Conservation (phyloP, 2,797 vertebrate species). For the Sphaeramia orbicularis region DNA sequence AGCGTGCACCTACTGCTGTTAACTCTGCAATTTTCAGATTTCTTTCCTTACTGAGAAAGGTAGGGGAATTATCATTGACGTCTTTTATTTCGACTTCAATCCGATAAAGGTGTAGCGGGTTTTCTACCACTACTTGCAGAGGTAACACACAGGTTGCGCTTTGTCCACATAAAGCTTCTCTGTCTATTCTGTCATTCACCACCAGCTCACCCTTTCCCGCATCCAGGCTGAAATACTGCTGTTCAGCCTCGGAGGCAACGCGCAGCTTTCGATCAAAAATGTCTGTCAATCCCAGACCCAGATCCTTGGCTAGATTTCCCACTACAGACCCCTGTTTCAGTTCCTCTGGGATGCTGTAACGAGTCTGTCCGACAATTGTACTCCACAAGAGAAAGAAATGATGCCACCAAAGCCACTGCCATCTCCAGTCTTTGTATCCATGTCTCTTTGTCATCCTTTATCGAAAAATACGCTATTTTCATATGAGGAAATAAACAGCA, state of each 20-base stretch:
- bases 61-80: slow-evolving; percentile 87
- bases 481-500: background rate
- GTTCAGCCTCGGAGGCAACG: slow-evolving; percentile 84
- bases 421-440: slow-evolving; percentile 61
- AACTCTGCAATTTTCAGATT: slow-evolving; percentile 75
- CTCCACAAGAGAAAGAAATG: slow-evolving; percentile 72
- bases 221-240: slow-evolving; percentile 87
- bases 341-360: slow-evolving; percentile 89
- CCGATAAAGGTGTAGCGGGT: slow-evolving; percentile 83
- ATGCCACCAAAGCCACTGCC: slow-evolving; percentile 64
- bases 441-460: slow-evolving; percentile 60
- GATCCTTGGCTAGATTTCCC: slow-evolving; percentile 88
- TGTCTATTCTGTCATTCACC: slow-evolving; percentile 88
- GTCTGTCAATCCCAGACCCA: slow-evolving; percentile 84
- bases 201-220: slow-evolving; percentile 85
- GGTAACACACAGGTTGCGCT: slow-evolving; percentile 85
- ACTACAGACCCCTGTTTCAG: slow-evolving; percentile 86
- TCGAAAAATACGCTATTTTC: slow-evolving; percentile 25
- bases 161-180: slow-evolving; percentile 86
- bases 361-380: slow-evolving; percentile 83
- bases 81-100: slow-evolving; percentile 88
- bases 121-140: slow-evolving; percentile 84
- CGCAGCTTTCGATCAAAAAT: slow-evolving; percentile 85
- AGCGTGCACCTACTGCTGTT: slow-evolving; percentile 66
- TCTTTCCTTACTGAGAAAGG: slow-evolving; percentile 47